Conservation (phyloP, 2,113 vertebrate genomes). For the Tragelaphus buxtoni region DNA sequence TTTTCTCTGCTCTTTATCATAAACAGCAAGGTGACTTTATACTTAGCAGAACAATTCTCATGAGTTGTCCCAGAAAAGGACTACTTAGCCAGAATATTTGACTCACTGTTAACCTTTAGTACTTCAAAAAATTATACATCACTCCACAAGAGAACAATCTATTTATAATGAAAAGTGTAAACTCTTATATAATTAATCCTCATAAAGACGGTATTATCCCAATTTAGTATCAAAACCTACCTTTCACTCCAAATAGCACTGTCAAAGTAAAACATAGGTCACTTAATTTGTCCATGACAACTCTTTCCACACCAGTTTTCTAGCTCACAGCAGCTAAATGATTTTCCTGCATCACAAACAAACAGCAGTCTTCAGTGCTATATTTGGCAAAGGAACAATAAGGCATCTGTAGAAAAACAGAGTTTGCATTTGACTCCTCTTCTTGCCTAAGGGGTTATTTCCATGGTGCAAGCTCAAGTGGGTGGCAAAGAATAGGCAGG, state of each 20-base stretch:
- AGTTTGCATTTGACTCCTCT: background rate
- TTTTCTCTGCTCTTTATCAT: background rate
- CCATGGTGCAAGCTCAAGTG: slow-evolving; percentile 3
- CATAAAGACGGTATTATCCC: background rate
- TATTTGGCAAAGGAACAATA: slow-evolving; percentile 43
- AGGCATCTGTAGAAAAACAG: slow-evolving; percentile 6
- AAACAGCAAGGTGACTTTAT: slow-evolving; percentile 9
- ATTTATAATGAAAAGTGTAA: slow-evolving; percentile 22
- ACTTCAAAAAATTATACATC: background rate
- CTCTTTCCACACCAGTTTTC: background rate
- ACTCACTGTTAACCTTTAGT: slow-evolving; percentile 35
- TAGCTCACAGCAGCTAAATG: background rate
- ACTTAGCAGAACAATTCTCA: background rate
- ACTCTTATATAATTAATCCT: slow-evolving; percentile 15
- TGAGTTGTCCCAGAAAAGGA: slow-evolving; percentile 30
- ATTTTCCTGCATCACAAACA: background rate
- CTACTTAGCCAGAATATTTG: background rate
- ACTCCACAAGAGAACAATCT: slow-evolving; percentile 18
- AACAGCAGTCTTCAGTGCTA: background rate
- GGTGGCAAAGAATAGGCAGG: slow-evolving; percentile 8
- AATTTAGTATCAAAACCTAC: background rate
- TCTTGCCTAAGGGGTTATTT: slow-evolving; percentile 38
- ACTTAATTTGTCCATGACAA: background rate
- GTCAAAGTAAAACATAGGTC: background rate
- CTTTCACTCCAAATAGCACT: background rate